Base-by-base conservation (phyloP, 2,113 vertebrate genomes). In the Antennarius striatus region DNA sequence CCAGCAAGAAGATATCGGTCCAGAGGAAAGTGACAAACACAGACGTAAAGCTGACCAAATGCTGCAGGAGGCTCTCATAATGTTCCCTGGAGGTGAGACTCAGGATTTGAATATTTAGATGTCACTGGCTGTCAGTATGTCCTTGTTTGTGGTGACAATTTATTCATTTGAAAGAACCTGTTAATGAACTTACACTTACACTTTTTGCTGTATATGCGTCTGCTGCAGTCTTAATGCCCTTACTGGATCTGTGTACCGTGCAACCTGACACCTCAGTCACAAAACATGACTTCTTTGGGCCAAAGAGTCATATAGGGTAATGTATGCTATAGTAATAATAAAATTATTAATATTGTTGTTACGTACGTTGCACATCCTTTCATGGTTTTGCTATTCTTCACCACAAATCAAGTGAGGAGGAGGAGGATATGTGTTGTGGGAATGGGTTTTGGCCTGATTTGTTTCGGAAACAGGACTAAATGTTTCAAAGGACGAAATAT, bases 21-120 rank as follows among this genome's bases (percentile, higher is more conserved):
- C 92, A 29, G 83, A 88, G 32, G 96, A 99, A 89, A 85, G 80
- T 3, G 56, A 82, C 47, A 90, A 87, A 5, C 84, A 91, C 1
- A 90, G 82, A 63, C 90, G 89, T 11, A 89, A 69, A 82, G 94
- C 96, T 0, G 90, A 94, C 17, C 57, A 47, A 53, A 87, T 96
- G 70, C 78, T 99, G 45, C 96, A 92, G 81, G 87, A 93, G 0
- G 94, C 96, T 0, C 92, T 99, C 63, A 82, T 94, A 76, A 97
- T 96, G 95, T 99, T 99, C 79, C 98, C 98, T 0, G 94, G 94
- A 67, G 94, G 98, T 98, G 74, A 87, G 63, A 68, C 17, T 39
- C 22, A 22, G 22, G 22, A 52, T 53, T 28, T 13, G 36, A 63
- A 61, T 12, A 58, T 29, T 11, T 7, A 46, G 45, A n/a, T 56